phyloP scores from a whole-genome alignment of 2,888 invertebrate species.

The Microchrysa polita region DNA sequence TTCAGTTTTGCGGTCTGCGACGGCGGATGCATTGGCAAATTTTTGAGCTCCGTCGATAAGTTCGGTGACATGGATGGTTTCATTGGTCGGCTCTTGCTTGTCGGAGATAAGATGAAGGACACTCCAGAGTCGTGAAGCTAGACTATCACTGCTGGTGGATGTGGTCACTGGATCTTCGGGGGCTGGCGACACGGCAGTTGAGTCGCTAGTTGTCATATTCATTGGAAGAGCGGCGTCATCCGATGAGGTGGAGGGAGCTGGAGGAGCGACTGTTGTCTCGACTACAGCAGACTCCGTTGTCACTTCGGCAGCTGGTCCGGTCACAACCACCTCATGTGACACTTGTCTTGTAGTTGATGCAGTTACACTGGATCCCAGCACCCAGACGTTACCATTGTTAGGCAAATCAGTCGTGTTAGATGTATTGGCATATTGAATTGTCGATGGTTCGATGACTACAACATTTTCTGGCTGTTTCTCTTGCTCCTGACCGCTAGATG shows the following conservation, averaged over 20 bases:
- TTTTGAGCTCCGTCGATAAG: slow-evolving; percentile 21
- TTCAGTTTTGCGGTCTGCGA: background rate
- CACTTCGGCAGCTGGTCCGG: background rate
- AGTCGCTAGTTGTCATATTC: slow-evolving; percentile 22
- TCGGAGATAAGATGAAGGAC: slow-evolving; percentile 18
- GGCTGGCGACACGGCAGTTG: slow-evolving; percentile 31
- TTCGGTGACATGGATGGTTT: background rate
- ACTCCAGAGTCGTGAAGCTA: slow-evolving; percentile 22
- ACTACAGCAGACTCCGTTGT: background rate
- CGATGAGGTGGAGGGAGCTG: background rate
- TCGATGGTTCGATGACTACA: slow-evolving; percentile 24
- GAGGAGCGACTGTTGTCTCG: background rate
- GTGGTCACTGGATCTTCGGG: background rate
- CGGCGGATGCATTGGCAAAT: background rate
- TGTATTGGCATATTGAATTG: slow-evolving; percentile 22
- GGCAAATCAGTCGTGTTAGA: slow-evolving; percentile 28
- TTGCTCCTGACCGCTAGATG: background rate
- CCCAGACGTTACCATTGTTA: slow-evolving; percentile 32
- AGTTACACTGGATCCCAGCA: slow-evolving; percentile 36
- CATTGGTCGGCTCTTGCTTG: background rate
- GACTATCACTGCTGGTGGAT: slow-evolving; percentile 17
- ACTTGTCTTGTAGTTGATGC: slow-evolving; percentile 21
- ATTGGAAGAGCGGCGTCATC: background rate
- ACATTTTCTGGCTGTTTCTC: background rate
- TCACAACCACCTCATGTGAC: slow-evolving; percentile 9